Percentiles rank a stretch among this genome's conserved stretches.
These are phyloP conservation scores for Dione juno DNA, from an alignment of 2,888 invertebrate species.

Conservation along the genomic window DNA sequence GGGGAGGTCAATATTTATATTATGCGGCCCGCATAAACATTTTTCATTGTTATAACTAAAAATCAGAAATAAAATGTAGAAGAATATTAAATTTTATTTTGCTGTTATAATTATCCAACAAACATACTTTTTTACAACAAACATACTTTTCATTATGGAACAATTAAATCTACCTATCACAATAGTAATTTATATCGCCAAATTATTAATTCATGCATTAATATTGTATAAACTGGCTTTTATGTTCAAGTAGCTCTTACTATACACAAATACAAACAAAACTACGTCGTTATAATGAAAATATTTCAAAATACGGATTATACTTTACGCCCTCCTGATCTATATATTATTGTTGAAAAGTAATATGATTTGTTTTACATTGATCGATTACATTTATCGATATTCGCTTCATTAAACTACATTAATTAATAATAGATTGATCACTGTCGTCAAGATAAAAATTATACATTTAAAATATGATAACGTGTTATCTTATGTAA, in stretches of 20 bases:
- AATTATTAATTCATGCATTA: too few relatives aligned
- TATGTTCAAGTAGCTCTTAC: too few relatives aligned
- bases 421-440: slow-evolving; percentile 40
- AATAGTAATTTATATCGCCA: too few relatives aligned
- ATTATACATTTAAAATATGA: slow-evolving; percentile 27
- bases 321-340: not conserved
- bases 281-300: too few relatives aligned
- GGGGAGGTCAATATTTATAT: not conserved
- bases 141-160: too few relatives aligned
- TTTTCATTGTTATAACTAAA: too few relatives aligned
- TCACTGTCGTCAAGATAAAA: slow-evolving; percentile 31
- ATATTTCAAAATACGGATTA: not conserved
- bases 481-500: slow-evolving; percentile 10
- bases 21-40: not conserved
- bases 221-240: too few relatives aligned
- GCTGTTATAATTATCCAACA: not conserved
- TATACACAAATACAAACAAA: too few relatives aligned
- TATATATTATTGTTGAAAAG: slow-evolving; percentile 14
- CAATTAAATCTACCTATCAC: too few relatives aligned
- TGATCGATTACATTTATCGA: slow-evolving; percentile 40
- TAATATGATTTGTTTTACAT: slow-evolving; percentile 24
- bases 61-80: not conserved
- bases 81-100: not conserved
- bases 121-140: too few relatives aligned
- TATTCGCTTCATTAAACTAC: slow-evolving; percentile 33